phyloP scores from a whole-genome alignment of 2,888 invertebrate genomes.

The Chrysolina americana region DNA sequence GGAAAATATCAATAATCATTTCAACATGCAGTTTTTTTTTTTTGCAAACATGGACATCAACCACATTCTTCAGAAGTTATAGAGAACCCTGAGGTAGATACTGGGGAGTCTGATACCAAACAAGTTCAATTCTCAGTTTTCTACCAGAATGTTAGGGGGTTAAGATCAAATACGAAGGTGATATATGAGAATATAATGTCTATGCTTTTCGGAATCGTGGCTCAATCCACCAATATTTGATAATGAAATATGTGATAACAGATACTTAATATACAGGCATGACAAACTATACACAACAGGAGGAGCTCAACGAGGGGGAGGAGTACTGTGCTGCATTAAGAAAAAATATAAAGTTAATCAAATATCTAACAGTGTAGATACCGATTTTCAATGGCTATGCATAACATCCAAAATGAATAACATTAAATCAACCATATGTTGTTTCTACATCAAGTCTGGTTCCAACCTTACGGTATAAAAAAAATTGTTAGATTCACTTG shows the following conservation, averaged over 20 bases:
- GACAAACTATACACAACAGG: too few relatives aligned
- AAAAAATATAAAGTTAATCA: neutral
- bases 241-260: neutral
- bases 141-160: neutral
- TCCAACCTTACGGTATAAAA: neutral
- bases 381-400: neutral
- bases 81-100: neutral
- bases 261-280: neutral
- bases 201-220: neutral
- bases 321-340: neutral
- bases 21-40: too few relatives aligned
- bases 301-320: too few relatives aligned
- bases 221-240: neutral
- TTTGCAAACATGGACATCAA: too few relatives aligned
- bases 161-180: neutral
- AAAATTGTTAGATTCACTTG: conserved; percentile 1
- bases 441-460: neutral
- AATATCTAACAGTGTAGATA: neutral
- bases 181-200: neutral
- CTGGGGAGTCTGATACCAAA: neutral
- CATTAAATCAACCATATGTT: too few relatives aligned
- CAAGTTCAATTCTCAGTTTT: neutral
- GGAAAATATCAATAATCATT: too few relatives aligned
- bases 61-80: neutral
- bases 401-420: too few relatives aligned